Base-by-base conservation (phyloP, 2,113 vertebrate genomes). In the Anarrhichthys ocellatus region DNA sequence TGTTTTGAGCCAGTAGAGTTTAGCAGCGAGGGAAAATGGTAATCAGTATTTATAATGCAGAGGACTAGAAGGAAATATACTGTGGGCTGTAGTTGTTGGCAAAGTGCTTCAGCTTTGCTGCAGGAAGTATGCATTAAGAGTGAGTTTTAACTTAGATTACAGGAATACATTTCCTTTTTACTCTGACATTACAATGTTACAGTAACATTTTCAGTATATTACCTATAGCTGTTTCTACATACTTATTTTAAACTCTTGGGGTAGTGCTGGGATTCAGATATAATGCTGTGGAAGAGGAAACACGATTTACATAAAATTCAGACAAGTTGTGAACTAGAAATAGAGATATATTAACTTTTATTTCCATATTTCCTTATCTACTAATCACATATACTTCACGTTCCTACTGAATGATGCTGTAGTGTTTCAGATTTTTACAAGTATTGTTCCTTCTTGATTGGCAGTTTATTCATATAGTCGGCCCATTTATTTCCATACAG, bases 21-120 rank as follows among this genome's bases (percentile, higher is more conserved):
- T 27, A 59, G 46, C 58, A 59, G 40, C 48, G 42, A 46, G 34
- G 64, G 15, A 15, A 83, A 58, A 73, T 44, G 17, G 10, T n/a
- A 58, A 63, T 81, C 29, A 52, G 61, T 72, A 46, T 61, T 56
- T 46, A 24, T 36, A 68, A 86, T 83, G 59, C 50, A 56, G 58
- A 29, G 0, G 9, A 3, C 29, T 54, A 22, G 13, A 77, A 82
- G 40, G 56, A 68, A 61, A 13, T 58, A 36, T n/a, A n/a, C 44
- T 74, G 64, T 22, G 13, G 50, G 42, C 48, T 76, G 17, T 54
- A 77, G 9, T 15, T 50, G 52, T 67, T 54, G 50, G 34, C 56
- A 46, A 18, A 44, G 27, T 62, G 34, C 42, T 48, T 40, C 52
- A 13, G 24, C 38, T 48, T 18, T 18, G 13, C 69, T 18, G 50